Evolutionary conservation across 1,140 invertebrate species (phyloP), one percentile per base, ranked within the genome.

Genomic region (Oscheius sp.): DNA sequence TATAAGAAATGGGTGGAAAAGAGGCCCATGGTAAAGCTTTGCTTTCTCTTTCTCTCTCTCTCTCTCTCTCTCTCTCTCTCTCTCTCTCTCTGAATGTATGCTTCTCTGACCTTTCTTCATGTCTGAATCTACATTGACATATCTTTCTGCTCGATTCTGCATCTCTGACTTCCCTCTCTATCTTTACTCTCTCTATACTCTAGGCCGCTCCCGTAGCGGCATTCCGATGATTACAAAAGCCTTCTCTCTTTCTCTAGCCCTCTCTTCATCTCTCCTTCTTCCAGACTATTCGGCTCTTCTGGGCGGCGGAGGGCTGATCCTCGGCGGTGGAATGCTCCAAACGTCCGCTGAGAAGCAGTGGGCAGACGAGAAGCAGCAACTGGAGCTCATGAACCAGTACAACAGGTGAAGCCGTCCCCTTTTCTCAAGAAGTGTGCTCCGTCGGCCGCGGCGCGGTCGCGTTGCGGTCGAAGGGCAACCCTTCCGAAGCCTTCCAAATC

Each of bases 11-110:
- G 20, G 59, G 36, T 13, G 34, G 13, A 45, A 36, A 65, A 45
- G 36, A 65, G 38, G 62, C 62, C 23, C 49, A 36, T 10, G 31
- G 15, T 42, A 45, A 65, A 65, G 62, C 38, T 67, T 67, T 67
- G 42, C 49, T 3, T 23, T 1, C n/a, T 65, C 20, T 45, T 28
- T 35, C 13, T 29, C n/a, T 46, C 28, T 45, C 29, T 66, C 28
- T 66, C 58, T 61, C 58, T 38, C 34, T 64, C 62, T 64, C 62
- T 64, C 62, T 38, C 31, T 49, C 20, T 67, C 18, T 36, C 42
- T 67, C 35, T 42, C 29, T 46, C n/a, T n/a, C n/a, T 67, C 64
- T 26, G 10, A 59, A 20, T 35, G 38, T 35, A 63, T 29, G 23
- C 61, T 36, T 20, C 18, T n/a, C n/a, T n/a, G 38, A n/a, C 20